Evolutionary conservation across 64 coral and sea anemone species (phyloP), one percentile per base, ranked within the genome.

Genomic region (Montipora capricornis): DNA sequence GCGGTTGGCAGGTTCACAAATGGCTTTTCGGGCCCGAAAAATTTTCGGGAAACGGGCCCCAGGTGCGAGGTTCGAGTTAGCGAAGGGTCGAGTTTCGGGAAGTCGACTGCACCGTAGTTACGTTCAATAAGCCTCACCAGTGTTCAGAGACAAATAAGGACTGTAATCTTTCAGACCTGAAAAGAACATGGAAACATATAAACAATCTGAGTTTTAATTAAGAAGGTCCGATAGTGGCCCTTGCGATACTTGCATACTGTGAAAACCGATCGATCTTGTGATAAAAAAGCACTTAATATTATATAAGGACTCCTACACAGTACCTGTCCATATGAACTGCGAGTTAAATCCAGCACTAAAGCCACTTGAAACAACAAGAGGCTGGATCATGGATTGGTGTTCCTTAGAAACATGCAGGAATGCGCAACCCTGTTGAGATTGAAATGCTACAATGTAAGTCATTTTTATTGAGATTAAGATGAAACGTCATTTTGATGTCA

Each of bases 271-370:
- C 1, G 29, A 37, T 57, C 11, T 57, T 57, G 11, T 6, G 53
- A 57, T 57, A 57, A 57, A 57, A 11, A 57, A 57, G 29, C 29
- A 37, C 29, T 37, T 37, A 37, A 37, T 26, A 26, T 26, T 26
- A 26, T 26, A 26, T 26, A 26, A 0, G 26, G 26, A 26, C 26
- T 37, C 29, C 29, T 37, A 37, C 29, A 37, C 29, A 1, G 29
- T 49, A 93, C 91, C 91, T 88, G 73, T 79, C 59, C 84, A 93
- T 19, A 93, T 70, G 46, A 93, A 93, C 55, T 93, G 82, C 57
- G 91, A 51, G 52, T 61, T 93, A 26, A 93, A 93, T 55, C 91
- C 91, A 53, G 55, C 55, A 6, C 83, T 75, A 93, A 93, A 93
- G 14, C 91, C 91, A 79, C 83, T 76, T 68, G 91, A 93, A 24